Evolutionary conservation across 2,797 vertebrate genomes (phyloP).

Genomic region (Scomberomorus guttatus): DNA sequence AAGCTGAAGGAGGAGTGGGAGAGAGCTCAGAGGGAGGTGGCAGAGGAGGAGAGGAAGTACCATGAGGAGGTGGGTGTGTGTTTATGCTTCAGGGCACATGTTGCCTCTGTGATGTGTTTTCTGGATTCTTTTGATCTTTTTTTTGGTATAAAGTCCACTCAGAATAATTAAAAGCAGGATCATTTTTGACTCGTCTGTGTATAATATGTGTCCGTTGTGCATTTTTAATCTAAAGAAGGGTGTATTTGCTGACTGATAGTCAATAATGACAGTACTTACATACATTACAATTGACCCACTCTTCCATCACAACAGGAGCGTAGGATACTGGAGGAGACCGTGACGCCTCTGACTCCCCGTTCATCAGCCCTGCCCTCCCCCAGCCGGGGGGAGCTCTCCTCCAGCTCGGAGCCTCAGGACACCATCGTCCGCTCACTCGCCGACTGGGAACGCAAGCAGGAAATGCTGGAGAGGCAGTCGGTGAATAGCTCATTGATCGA

Average conservation of each 20-base stretch:
- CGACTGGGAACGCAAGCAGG: conserved; percentile 84
- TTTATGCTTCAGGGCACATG: background rate
- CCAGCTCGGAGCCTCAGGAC: conserved; percentile 80
- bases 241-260: background rate
- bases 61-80: conserved; percentile 92
- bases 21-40: conserved; percentile 95
- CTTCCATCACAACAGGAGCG: conserved; percentile 86
- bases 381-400: conserved; percentile 83
- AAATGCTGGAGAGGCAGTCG: conserved; percentile 77
- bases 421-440: conserved; percentile 78
- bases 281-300: background rate
- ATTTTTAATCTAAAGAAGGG: background rate
- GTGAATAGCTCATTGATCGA: conserved; percentile 67
- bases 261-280: fast-evolving
- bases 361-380: conserved; percentile 83
- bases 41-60: conserved; percentile 95
- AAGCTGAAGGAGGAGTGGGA: conserved; percentile 98
- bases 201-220: background rate
- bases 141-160: background rate
- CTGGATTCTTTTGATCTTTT: background rate
- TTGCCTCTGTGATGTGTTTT: background rate
- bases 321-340: conserved; percentile 95
- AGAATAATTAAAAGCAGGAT: background rate
- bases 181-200: background rate
- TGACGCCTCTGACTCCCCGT: conserved; percentile 90